Evolutionary conservation across 2,797 vertebrate genomes (phyloP), one percentile per base, ranked within the genome.

Genomic region (Eidolon dupreanum): DNA sequence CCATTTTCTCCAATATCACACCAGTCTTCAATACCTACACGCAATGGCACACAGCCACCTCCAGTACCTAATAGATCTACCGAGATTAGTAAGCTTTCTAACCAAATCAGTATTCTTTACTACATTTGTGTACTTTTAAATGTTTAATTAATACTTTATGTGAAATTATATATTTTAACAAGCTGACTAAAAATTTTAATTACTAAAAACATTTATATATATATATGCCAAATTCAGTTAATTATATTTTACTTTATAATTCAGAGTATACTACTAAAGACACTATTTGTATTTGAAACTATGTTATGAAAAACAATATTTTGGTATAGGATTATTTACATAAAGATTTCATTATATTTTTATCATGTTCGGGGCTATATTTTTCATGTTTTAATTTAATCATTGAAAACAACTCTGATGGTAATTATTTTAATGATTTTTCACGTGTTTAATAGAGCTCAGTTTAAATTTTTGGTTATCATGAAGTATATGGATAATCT

Each of bases 1-100:
- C 99, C 99, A 36, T 99, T 99, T 98, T 99, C 99, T 93, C 99
- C 99, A 9, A 97, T 99, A 97, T 99, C 99, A 51, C 99, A 99
- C 38, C 98, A 99, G 98, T 98, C 99, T 97, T 99, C 99, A 90
- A 97, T 98, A 71, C 98, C 98, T 96, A 99, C 99, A 97, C 99
- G 99, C 97, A 99, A 99, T 77, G 99, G 99, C 95, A 99, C 99
- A 70, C 99, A 99, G 68, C 99, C 99, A 78, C 99, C 99, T 65
- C 99, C 99, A 20, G 98, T 99, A 12, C 99, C 99, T 89, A 99
- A 98, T 83, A 98, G 99, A 98, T 99, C 99, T 90, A 97, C 99
- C 70, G 99, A 99, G 90, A 99, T 99, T 95, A 99, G 99, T 99
- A 98, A 98, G 99, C 98, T 96, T 59, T 92, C 41, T 92, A 74